Percentiles rank a stretch among this genome's conserved stretches.
Conservation (phyloP, 2,888 invertebrate genomes). For the Halocaridina rubra region DNA sequence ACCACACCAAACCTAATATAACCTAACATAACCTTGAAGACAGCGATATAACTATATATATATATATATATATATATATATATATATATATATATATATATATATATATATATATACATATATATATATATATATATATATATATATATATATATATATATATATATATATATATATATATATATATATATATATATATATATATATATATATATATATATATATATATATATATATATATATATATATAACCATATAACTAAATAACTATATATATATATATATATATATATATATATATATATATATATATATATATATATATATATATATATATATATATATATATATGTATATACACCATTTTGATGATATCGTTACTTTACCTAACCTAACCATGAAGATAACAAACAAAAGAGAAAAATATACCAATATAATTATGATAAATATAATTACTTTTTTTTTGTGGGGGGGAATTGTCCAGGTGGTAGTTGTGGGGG, state of each 20-base stretch:
- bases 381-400: too few species aligned
- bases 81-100: neutral
- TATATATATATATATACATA: conserved; percentile 3
- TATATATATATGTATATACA: conserved; percentile 6
- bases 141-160: neutral
- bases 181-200: neutral
- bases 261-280: neutral
- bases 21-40: too few species aligned
- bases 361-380: neutral
- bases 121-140: conserved; percentile 10
- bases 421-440: too few species aligned
- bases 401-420: too few species aligned
- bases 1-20: too few species aligned
- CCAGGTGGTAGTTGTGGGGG: too few species aligned
- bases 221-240: neutral
- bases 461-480: too few species aligned
- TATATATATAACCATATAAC: neutral
- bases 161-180: neutral
- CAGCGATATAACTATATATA: neutral
- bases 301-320: conserved; percentile 11
- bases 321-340: conserved; percentile 14
- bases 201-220: neutral
- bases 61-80: neutral
- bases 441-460: too few species aligned
- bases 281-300: neutral